Evolutionary conservation across 2,888 invertebrate species (phyloP).

Genomic region (Apantesis nais): DNA sequence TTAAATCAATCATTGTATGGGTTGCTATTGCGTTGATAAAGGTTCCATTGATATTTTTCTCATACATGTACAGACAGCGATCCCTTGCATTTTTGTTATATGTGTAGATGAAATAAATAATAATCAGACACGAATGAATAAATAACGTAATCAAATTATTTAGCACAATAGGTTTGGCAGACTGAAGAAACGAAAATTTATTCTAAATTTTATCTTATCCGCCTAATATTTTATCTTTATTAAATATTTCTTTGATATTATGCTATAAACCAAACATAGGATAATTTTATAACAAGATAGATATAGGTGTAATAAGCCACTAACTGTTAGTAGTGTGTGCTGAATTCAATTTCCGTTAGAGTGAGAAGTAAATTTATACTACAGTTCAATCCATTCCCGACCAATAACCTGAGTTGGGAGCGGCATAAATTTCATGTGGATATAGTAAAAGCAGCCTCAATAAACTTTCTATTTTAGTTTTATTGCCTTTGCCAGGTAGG

Average conservation of each 20-base stretch:
- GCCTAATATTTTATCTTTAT: not conserved
- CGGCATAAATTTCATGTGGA: slow-evolving; percentile 55
- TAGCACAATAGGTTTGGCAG: not conserved
- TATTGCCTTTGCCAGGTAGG: slow-evolving; percentile 53
- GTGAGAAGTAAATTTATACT: slow-evolving; percentile 50
- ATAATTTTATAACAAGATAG: slow-evolving; percentile 12
- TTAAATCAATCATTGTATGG: no score
- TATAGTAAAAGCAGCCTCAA: slow-evolving; percentile 57
- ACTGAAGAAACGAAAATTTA: not conserved
- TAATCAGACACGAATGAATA: not conserved
- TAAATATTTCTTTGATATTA: not conserved
- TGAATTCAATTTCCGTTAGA: slow-evolving; percentile 52
- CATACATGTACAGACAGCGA: no score
- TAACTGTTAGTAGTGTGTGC: slow-evolving; percentile 32
- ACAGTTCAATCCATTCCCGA: slow-evolving; percentile 51
- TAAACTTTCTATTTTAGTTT: slow-evolving; percentile 66
- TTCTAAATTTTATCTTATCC: not conserved
- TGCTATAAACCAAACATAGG: not conserved
- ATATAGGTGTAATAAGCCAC: slow-evolving; percentile 18
- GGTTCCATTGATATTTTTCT: no score
- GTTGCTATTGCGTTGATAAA: no score
- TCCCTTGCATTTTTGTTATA: no score
- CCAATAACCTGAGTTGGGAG: slow-evolving; percentile 50
- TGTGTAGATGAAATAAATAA: not conserved
- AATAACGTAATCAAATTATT: not conserved